Conservation (phyloP, 2,888 invertebrate genomes). For the Metopia argyrocephala region DNA sequence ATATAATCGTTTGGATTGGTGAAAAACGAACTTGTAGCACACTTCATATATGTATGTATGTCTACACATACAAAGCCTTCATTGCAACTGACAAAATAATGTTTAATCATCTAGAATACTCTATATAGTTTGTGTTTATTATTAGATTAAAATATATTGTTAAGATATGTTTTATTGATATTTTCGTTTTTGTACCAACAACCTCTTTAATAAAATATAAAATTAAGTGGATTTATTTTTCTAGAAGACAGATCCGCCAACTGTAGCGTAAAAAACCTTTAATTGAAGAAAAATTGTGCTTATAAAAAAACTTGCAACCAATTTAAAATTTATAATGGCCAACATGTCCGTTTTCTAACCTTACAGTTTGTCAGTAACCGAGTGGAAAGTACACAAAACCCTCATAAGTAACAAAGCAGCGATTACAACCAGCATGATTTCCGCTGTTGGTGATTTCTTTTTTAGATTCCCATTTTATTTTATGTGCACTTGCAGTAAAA, state of each 20-base stretch:
- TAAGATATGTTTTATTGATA: too few relatives aligned
- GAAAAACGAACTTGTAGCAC: too few relatives aligned
- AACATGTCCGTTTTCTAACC: constrained; percentile 7
- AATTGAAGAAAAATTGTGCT: background rate
- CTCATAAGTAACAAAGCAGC: background rate
- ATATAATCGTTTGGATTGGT: too few relatives aligned
- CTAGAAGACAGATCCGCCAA: too few relatives aligned
- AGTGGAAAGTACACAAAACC: constrained; percentile 26
- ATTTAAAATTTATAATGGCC: constrained; percentile 4
- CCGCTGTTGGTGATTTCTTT: background rate
- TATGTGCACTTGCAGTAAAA: background rate
- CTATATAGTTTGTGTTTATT: too few relatives aligned
- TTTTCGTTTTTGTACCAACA: too few relatives aligned
- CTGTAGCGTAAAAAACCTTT: background rate
- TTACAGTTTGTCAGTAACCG: constrained; percentile 17
- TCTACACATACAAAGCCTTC: too few relatives aligned
- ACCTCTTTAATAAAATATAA: too few relatives aligned
- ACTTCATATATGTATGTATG: too few relatives aligned
- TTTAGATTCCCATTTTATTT: constrained; percentile 4
- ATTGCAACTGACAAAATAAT: background rate
- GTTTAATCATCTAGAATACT: too few relatives aligned
- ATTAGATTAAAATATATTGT: too few relatives aligned
- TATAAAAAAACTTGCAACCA: background rate
- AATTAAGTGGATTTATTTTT: background rate
- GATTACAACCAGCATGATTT: background rate